A percentile compares a stretch with the other conserved stretches of the same genome.
Evolutionary conservation across 1,140 invertebrate genomes (phyloP).

Genomic region (Lanistes nyassanus): DNA sequence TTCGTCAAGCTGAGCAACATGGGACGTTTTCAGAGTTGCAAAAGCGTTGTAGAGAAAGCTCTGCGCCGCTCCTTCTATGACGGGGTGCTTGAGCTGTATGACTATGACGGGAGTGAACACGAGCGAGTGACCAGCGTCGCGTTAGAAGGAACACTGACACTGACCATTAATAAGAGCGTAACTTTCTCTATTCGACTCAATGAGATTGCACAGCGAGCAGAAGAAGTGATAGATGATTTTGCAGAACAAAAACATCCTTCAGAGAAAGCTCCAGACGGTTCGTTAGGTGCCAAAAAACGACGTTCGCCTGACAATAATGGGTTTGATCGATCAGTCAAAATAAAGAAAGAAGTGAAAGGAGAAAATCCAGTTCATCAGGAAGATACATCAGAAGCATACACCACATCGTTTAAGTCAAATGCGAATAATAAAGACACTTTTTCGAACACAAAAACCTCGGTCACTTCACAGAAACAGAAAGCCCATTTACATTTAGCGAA

Average conservation of each 20-base stretch:
- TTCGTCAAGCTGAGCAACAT: background rate
- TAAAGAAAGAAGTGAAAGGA: conserved; percentile 6
- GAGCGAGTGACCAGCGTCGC: conserved; percentile 34
- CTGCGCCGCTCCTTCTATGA: conserved; percentile 39
- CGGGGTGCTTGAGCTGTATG: conserved; percentile 41
- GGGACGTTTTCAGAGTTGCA: conserved; percentile 26
- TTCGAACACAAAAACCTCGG: too few relatives aligned
- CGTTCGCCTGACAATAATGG: background rate
- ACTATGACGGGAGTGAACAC: conserved; percentile 22
- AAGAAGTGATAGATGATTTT: conserved; percentile 12
- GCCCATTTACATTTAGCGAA: too few relatives aligned
- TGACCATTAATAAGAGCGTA: conserved; percentile 38
- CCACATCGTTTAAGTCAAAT: too few relatives aligned
- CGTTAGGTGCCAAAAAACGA: background rate
- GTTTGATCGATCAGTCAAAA: background rate
- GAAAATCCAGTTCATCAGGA: background rate
- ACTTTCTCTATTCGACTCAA: conserved; percentile 35
- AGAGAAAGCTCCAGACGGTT: too few relatives aligned
- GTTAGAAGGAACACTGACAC: conserved; percentile 35
- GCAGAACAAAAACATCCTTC: background rate
- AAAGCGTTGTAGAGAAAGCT: conserved; percentile 34
- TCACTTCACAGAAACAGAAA: too few relatives aligned
- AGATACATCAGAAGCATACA: background rate
- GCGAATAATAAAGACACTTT: too few relatives aligned
- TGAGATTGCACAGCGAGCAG: conserved; percentile 39